Conservation (phyloP, 2,888 invertebrate species). For the Coleophora deauratella region DNA sequence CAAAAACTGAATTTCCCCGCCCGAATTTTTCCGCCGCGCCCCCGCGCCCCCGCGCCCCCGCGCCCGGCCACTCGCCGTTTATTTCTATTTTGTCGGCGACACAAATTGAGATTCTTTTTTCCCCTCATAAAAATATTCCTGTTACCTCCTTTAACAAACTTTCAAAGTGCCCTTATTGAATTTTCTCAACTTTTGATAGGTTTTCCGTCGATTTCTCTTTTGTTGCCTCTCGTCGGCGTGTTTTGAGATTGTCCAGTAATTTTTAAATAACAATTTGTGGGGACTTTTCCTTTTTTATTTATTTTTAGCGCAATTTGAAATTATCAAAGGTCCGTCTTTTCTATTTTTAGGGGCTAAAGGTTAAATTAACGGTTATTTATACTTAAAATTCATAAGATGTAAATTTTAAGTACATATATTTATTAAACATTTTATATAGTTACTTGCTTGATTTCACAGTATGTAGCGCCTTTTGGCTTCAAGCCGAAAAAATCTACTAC, state of each 20-base stretch:
- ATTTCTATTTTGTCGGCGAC: conserved; percentile 58
- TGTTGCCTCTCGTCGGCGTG: conserved; percentile 49
- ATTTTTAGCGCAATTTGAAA: background rate
- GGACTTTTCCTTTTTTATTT: background rate
- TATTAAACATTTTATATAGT: too few relatives aligned
- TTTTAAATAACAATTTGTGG: conserved; percentile 43
- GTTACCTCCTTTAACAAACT: conserved; percentile 68
- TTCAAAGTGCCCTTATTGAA: conserved; percentile 71
- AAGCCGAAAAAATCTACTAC: too few relatives aligned
- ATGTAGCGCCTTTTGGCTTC: too few relatives aligned
- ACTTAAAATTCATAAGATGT: too few relatives aligned
- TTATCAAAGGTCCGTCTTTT: too few relatives aligned
- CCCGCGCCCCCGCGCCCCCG: too few relatives aligned
- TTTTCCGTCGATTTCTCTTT: conserved; percentile 63
- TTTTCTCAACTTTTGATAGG: conserved; percentile 73
- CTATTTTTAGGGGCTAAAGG: too few relatives aligned
- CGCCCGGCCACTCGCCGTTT: conserved; percentile 15
- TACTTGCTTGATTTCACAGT: too few relatives aligned
- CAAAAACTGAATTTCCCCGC: too few relatives aligned
- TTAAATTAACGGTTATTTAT: too few relatives aligned
- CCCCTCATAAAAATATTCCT: conserved; percentile 57
- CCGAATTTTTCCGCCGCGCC: conserved; percentile 24
- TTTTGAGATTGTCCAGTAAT: conserved; percentile 51
- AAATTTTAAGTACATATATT: too few relatives aligned
- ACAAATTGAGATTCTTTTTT: conserved; percentile 56